Evolutionary conservation across 1,140 invertebrate species (phyloP).

Genomic region (Lithobius niger): DNA sequence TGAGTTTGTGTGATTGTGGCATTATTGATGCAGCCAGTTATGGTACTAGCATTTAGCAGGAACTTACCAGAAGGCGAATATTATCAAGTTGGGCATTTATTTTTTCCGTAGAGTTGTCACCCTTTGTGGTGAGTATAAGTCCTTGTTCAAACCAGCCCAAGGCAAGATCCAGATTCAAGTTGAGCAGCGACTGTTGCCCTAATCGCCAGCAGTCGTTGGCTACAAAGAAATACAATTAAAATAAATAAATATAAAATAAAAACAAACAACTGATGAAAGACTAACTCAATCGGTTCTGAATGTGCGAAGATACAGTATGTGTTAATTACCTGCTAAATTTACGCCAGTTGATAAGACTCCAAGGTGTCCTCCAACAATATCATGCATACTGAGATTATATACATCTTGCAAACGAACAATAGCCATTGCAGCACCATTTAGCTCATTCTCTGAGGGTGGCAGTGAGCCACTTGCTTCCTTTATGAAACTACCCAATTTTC

Average conservation of each 20-base stretch:
- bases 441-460: constrained; percentile 78
- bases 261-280: neutral
- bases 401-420: constrained; percentile 90
- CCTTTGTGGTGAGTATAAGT: constrained; percentile 37
- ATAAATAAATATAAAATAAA: constrained; percentile 11
- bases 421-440: constrained; percentile 85
- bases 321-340: constrained; percentile 44
- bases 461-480: too few relatives aligned
- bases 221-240: constrained; percentile 31
- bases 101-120: neutral
- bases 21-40: too few relatives aligned
- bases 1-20: too few relatives aligned
- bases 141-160: constrained; percentile 88
- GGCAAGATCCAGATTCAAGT: constrained; percentile 68
- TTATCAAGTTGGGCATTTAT: neutral
- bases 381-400: constrained; percentile 78
- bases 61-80: neutral
- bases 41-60: neutral
- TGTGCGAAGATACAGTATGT: neutral
- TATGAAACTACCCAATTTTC: too few relatives aligned
- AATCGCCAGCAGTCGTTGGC: constrained; percentile 95
- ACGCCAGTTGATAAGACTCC: constrained; percentile 67
- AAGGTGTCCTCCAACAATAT: constrained; percentile 75
- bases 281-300: neutral
- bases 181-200: constrained; percentile 84